Conservation (phyloP, 2,797 vertebrate genomes). For the Epinephelus awoara region DNA sequence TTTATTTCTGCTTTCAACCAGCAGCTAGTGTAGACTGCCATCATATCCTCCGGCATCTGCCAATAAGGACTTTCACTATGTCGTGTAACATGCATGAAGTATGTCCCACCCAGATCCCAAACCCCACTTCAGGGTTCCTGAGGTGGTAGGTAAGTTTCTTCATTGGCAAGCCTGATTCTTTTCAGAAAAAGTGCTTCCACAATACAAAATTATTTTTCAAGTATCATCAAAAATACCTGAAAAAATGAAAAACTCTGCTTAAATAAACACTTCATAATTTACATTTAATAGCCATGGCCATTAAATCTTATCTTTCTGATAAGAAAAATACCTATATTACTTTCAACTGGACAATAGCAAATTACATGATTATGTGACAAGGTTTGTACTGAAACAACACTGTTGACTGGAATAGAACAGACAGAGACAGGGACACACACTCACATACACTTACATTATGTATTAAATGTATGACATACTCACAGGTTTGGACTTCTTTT, state of each 20-base stretch:
- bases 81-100: background rate
- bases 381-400: background rate
- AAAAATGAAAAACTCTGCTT: background rate
- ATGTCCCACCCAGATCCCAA: background rate
- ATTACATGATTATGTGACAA: background rate
- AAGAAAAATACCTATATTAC: background rate
- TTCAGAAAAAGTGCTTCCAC: background rate
- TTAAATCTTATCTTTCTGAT: too few species aligned
- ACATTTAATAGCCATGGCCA: background rate
- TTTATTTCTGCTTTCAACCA: constrained; percentile 8
- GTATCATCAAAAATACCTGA: background rate
- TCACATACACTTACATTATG: constrained; percentile 30
- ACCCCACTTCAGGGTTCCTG: background rate
- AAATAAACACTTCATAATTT: background rate
- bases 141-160: background rate
- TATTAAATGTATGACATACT: constrained; percentile 7
- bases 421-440: constrained; percentile 41
- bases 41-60: constrained; percentile 7
- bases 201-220: background rate
- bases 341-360: background rate
- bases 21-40: background rate
- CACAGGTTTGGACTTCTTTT: constrained; percentile 16
- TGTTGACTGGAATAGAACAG: constrained; percentile 5
- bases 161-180: background rate
- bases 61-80: constrained; percentile 24